phyloP scores from a whole-genome alignment of 2,797 vertebrate species.

The Remorina albescens region DNA sequence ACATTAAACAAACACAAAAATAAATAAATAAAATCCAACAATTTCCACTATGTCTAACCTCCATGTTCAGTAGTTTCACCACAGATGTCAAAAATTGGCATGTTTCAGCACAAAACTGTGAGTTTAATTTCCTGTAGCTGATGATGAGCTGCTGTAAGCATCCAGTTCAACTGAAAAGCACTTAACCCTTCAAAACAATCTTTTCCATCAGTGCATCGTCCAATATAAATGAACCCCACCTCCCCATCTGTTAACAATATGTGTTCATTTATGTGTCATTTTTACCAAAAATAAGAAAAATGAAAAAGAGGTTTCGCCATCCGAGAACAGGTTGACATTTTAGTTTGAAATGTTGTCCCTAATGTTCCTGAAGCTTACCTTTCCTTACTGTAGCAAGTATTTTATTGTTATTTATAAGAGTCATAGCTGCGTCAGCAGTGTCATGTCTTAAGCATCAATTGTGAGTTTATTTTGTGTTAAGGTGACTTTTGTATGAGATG shows the following conservation, averaged over 20 bases:
- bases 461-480: slow-evolving; percentile 76
- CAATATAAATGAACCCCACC: slow-evolving; percentile 14
- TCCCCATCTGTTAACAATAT: neutral
- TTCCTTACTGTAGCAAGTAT: slow-evolving; percentile 75
- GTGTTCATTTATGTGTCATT: slow-evolving; percentile 36
- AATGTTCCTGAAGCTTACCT: slow-evolving; percentile 48
- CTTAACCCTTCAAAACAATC: slow-evolving; percentile 14
- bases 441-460: slow-evolving; percentile 71
- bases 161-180: slow-evolving; percentile 39
- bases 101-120: slow-evolving; percentile 61
- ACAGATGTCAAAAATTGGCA: slow-evolving; percentile 31
- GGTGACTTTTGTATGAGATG: slow-evolving; percentile 75
- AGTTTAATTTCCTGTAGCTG: slow-evolving; percentile 59
- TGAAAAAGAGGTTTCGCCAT: slow-evolving; percentile 26
- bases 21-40: too few species aligned
- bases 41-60: slow-evolving; percentile 1
- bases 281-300: slow-evolving; percentile 39
- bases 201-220: slow-evolving; percentile 39
- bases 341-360: slow-evolving; percentile 46
- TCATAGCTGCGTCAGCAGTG: slow-evolving; percentile 69
- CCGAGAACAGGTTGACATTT: slow-evolving; percentile 42
- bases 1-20: slow-evolving; percentile 5
- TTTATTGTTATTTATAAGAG: slow-evolving; percentile 84
- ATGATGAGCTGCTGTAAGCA: slow-evolving; percentile 55
- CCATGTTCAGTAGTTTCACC: slow-evolving; percentile 29